These are phyloP conservation scores for Anas platyrhynchos DNA, from an alignment of 2,113 vertebrate species.

Conservation along the genomic window DNA sequence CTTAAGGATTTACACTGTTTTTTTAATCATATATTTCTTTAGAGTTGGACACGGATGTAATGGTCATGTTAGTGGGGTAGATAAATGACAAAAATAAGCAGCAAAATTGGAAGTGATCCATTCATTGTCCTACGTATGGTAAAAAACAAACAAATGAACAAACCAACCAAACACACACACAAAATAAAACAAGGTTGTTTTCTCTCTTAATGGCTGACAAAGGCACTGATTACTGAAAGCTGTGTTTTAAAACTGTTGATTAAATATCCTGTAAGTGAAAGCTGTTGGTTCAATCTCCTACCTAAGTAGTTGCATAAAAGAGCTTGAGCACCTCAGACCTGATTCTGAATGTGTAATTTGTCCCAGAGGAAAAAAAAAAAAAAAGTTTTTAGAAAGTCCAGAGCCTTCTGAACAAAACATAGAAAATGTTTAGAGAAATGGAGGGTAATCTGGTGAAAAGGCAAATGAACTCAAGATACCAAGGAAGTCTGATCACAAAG, in stretches of 20 bases:
- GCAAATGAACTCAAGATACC: constrained; percentile 24
- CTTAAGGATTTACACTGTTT: not conserved
- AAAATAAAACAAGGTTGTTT: not conserved
- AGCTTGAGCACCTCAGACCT: not conserved
- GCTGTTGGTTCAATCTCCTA: not conserved
- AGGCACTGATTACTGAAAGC: not conserved
- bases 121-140: not conserved
- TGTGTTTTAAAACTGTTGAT: not conserved
- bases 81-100: not conserved
- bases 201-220: not conserved
- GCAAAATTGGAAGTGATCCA: not conserved
- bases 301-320: not conserved
- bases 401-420: constrained; percentile 9
- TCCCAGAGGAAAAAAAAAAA: not conserved
- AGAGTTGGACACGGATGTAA: not conserved
- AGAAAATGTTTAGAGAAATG: constrained; percentile 29
- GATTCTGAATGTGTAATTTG: not conserved
- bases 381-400: not conserved
- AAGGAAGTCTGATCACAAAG: constrained; percentile 45
- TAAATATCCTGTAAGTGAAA: constrained; percentile 15
- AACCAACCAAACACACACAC: too few species aligned
- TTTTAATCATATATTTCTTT: constrained; percentile 35
- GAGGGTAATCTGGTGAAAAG: constrained; percentile 35
- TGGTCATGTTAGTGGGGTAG: not conserved
- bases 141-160: not conserved